Evolutionary conservation across 2,888 invertebrate genomes (phyloP), one percentile per base, ranked within the genome.

Genomic region (Portevinia maculata): DNA sequence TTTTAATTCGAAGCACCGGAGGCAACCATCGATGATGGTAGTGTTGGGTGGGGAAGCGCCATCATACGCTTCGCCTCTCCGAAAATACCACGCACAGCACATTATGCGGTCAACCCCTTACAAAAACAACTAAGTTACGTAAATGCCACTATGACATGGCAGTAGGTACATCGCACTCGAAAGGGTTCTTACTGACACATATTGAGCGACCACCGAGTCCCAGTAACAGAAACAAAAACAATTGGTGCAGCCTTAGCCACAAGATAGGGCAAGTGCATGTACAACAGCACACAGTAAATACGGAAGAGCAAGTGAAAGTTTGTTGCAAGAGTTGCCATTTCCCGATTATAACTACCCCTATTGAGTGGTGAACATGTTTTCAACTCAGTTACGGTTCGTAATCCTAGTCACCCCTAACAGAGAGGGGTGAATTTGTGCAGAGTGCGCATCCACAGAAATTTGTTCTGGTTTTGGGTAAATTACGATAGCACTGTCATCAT

Each of bases 231-330:
- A 50, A 44, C 60, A 53, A 46, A 37, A 83, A 59, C 57, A n/a
- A n/a, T n/a, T n/a, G n/a, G n/a, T n/a, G n/a, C n/a, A 64, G 55
- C 59, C 67, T 30, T 32, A 44, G 59, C 21, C 46, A 55, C 44
- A 67, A 52, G 53, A 46, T 11, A 21, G 6, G 57, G 34, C 53
- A 57, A 67, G 52, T 71, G 64, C 34, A 75, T 17, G 34, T 57
- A n/a, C 57, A 34, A 57, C 52, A 7, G 3, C 34, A 32, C 53
- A 39, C 34, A 46, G 17, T 37, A 32, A 41, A 21, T 52, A 57
- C 75, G 59, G 60, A 64, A 9, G 46, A 65, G 60, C 60, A 76
- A 83, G 83, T 78, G 83, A 83, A 83, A 83, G 83, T 83, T 73
- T 64, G 24, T 46, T 5, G 21, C 1, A 9, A 60, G 83, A 41